Evolutionary conservation across 2,888 invertebrate species (phyloP), one percentile per base, ranked within the genome.

Genomic region (Vesta saturnalis): DNA sequence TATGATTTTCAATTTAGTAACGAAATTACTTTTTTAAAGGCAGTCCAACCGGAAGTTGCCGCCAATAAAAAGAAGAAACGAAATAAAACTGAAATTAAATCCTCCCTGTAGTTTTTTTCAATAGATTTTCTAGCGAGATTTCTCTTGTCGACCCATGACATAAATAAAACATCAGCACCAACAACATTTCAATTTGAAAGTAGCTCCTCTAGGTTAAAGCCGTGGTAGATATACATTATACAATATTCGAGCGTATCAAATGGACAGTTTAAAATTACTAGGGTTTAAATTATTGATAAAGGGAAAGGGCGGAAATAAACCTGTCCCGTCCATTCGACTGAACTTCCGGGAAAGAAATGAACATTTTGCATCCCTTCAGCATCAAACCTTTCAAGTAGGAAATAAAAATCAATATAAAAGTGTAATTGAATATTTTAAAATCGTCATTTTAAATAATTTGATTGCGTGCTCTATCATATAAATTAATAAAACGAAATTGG

Each of bases 111-210:
- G 70, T 70, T 70, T 67, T 67, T 64, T 66, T 63, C 69, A 60
- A 66, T 70, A 66, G 66, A 69, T 69, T 69, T 68, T 63, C 60
- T 58, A 56, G 69, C 69, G 69, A 67, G 70, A 67, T 67, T 70
- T 70, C 66, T 54, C 67, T 63, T 64, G 64, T 62, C 66, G 67
- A 56, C 56, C 65, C 62, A 58, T 47, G 58, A 59, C 58, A 69
- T 71, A 71, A 71, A 71, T 71, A 71, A 71, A 71, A 71, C 71
- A 71, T 71, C 68, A 39, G 39, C 39, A 60, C 62, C 64, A 52
- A 52, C 61, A 71, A 71, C 71, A 69, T 71, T 71, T 71, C 71
- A 71, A 71, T 71, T 71, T 69, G 66, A 68, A 71, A 71, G 68
- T 64, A 63, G 68, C 39, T 60, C 57, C 21, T 47, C 47, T 63